Evolutionary conservation across 2,888 invertebrate genomes (phyloP), one percentile per base, ranked within the genome.

Genomic region (Chymomyza fuscimana): DNA sequence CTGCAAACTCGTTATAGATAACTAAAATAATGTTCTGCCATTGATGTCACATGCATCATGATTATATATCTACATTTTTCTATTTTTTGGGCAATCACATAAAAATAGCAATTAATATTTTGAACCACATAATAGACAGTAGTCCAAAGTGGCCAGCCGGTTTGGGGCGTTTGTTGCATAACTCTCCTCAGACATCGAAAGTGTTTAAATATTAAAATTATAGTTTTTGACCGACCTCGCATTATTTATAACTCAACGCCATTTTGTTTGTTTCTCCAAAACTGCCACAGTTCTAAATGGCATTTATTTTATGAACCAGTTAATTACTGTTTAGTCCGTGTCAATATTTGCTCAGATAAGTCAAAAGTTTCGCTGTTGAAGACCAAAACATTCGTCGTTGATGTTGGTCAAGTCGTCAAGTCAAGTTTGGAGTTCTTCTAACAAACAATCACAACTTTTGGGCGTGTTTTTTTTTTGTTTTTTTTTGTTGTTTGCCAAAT

Each of bases 311-410:
- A 70, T 74, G 74, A 79, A 74, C 75, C 75, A 72, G 70, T 82
- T 86, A 86, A 85, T 86, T 80, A 78, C 67, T 86, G 67, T 85
- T 85, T 77, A 77, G 78, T 82, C 86, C 76, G 76, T 63, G 63
- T 70, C 73, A 86, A 86, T 86, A 86, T 86, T 86, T 80, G 73
- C 63, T 50, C 32, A 65, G 58, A 52, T 69, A 54, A 79, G 71
- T 75, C 73, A 62, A 50, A 0, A 32, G 5, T 4, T 3, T 32
- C 7, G 22, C 4, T 5, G 7, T 59, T 29, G 29, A 29, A 59
- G 29, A 25, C 32, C n/a, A 25, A 59, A 59, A 3, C 12, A 46
- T 46, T 46, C 12, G 1, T 46, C 4, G 12, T 46, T 46, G 2
- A 46, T 46, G 40, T 46, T 46, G 40, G 40, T 46, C 40, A 46